A percentile compares a stretch with the other conserved stretches of the same genome.
phyloP scores from a whole-genome alignment of 2,888 invertebrate genomes.

The Conomelus anceps region DNA sequence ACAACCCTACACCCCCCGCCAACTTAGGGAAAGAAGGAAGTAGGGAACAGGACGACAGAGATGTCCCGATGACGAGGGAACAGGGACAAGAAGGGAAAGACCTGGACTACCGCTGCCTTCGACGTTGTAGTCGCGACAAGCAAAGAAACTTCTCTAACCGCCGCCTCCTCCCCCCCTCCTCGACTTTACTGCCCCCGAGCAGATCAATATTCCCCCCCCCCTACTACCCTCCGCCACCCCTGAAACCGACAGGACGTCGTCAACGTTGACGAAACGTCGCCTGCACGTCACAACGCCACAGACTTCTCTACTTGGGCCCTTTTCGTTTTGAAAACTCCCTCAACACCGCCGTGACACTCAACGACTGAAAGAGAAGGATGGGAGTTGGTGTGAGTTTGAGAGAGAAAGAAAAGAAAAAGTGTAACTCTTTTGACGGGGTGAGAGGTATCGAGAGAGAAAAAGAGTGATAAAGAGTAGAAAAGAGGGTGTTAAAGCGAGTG shows the following conservation, averaged over 20 bases:
- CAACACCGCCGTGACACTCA: neutral
- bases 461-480: too few species aligned
- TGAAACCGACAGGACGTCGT: neutral
- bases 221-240: neutral
- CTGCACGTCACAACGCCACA: neutral
- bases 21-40: neutral
- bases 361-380: neutral
- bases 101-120: neutral
- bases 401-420: neutral
- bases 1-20: neutral
- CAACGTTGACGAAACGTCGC: neutral
- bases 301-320: neutral
- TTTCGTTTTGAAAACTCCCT: neutral
- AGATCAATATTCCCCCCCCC: conserved; percentile 20
- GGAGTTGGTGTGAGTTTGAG: neutral
- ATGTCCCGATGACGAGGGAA: neutral
- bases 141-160: conserved; percentile 6
- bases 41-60: too few species aligned
- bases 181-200: conserved; percentile 16
- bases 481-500: too few species aligned
- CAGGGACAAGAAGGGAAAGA: neutral
- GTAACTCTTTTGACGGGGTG: too few species aligned
- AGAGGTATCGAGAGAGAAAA: too few species aligned
- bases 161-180: conserved; percentile 11
- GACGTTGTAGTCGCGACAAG: conserved; percentile 5